Base-by-base conservation (phyloP, 2,888 invertebrate species). In the Pollenia angustigena region DNA sequence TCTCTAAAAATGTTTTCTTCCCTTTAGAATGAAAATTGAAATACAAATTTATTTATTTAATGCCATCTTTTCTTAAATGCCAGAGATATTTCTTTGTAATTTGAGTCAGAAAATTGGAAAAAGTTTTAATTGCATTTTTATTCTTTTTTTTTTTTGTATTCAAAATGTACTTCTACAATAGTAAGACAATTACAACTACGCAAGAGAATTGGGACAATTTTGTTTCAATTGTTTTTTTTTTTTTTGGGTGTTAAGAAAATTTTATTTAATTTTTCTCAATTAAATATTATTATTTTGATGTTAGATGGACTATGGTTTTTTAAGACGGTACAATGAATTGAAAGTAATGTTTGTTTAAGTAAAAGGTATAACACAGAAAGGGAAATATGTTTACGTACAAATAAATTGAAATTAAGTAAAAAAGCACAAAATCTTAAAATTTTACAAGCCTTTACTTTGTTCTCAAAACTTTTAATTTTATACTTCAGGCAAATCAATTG, bases 71-170 rank as follows among this genome's bases (percentile, higher is more conserved):
- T 56, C 48, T 56, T 40, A 48, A 78, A 58, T 68, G 66, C n/a
- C 46, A 66, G 10, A 68, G 0, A 64, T 16, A 12, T 48, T 68
- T 42, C n/a, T 68, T 23, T 48, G 11, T 58, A 68, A 68, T 68
- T 54, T 58, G 16, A 23, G 16, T 11, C 40, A 68, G 18, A 68
- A 46, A 74, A 50, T 84, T 62, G 62, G 58, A 46, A 79, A 74
- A 69, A 69, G 60, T 85, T 85, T 85, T 80, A 75, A 85, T 85
- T 85, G 64, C 80, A 75, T 52, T 69, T 40, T 79, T 50, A 56
- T 50, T 56, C 8, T 68, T 56, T 48, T 32, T 32, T 68, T 56
- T 48, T 32, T 32, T 32, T 32, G 6, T 10, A 50, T 58, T 50
- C 9, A 40, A 56, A 78, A 68, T 16, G 3, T 16, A 23, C 7